These are phyloP conservation scores for Scortum barcoo DNA, from an alignment of 2,113 vertebrate species.

Conservation along the genomic window DNA sequence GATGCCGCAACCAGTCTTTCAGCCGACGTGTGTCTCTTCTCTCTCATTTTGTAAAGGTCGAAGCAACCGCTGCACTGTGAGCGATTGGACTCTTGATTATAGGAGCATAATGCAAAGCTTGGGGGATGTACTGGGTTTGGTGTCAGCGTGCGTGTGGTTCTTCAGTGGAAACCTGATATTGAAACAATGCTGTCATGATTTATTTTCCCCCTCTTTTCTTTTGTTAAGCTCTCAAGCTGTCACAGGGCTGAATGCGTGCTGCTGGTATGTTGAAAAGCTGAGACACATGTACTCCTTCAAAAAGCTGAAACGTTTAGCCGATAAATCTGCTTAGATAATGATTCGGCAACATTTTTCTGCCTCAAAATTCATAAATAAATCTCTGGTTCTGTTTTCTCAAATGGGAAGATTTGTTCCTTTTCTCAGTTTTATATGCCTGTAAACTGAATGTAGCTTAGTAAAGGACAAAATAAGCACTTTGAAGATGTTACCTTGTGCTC, in stretches of 20 bases:
- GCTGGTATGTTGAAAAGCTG: background rate
- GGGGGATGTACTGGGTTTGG: slow-evolving; percentile 5
- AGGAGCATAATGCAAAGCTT: background rate
- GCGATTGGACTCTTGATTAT: background rate
- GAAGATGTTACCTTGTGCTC: background rate
- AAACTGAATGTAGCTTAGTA: background rate
- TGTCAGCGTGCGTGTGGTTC: slow-evolving; percentile 16
- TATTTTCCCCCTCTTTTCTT: background rate
- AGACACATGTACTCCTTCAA: background rate
- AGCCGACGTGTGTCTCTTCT: slow-evolving; percentile 8
- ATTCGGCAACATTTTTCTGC: background rate
- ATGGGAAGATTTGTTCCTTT: background rate
- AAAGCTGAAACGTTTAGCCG: background rate
- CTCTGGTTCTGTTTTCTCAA: background rate
- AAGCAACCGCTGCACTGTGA: background rate
- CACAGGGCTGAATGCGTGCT: slow-evolving; percentile 2
- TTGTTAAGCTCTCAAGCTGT: slow-evolving; percentile 2
- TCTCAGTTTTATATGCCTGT: background rate
- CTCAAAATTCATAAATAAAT: no score
- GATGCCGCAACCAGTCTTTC: slow-evolving; percentile 5
- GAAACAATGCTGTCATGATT: slow-evolving; percentile 23
- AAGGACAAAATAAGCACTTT: background rate
- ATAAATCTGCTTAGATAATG: background rate
- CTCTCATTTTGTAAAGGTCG: slow-evolving; percentile 38
- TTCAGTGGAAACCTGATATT: slow-evolving; percentile 21